Evolutionary conservation across 2,113 vertebrate genomes (phyloP), one percentile per base, ranked within the genome.

Genomic region (Lepus americanus): DNA sequence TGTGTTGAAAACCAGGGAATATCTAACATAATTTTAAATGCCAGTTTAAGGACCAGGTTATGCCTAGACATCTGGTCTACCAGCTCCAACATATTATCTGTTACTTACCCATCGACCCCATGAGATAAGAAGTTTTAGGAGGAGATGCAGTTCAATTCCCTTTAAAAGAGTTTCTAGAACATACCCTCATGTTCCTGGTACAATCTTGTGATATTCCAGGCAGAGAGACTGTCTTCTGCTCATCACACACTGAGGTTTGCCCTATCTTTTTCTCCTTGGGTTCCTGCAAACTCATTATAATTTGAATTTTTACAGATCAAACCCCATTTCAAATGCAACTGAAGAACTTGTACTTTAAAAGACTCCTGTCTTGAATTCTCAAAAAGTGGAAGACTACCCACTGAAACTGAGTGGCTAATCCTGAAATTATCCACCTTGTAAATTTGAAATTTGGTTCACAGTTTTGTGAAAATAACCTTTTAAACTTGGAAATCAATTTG

Each of bases 301-400:
- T 95, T 96, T 94, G 59, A 97, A 92, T 93, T 96, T 97, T 95
- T 95, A 89, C 86, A 96, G 90, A 89, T 97, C 94, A 97, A 96
- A 93, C 89, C 76, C 88, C 93, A 78, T 94, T 97, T 94, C 86
- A 86, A 94, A 97, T 94, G 90, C 90, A 90, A 39, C 2, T 55
- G 64, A 95, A 77, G 81, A 96, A 87, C n/a, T n/a, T 90, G 66
- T n/a, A 87, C 70, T 92, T 95, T 96, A 85, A 96, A 95, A 94
- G 85, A 92, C 82, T 64, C 72, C 92, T 78, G 88, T 93, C 87
- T 92, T 78, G 92, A 94, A 88, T 95, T 39, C 69, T 96, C 55
- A 79, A 92, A 96, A 96, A 96, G 86, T 77, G 81, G 78, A 95
- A 92, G 87, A 36, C 87, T 83, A 39, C 36, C 36, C 13, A 36